Base-by-base conservation (phyloP, 92 coral and sea anemone species). In the Phenganax marumi region DNA sequence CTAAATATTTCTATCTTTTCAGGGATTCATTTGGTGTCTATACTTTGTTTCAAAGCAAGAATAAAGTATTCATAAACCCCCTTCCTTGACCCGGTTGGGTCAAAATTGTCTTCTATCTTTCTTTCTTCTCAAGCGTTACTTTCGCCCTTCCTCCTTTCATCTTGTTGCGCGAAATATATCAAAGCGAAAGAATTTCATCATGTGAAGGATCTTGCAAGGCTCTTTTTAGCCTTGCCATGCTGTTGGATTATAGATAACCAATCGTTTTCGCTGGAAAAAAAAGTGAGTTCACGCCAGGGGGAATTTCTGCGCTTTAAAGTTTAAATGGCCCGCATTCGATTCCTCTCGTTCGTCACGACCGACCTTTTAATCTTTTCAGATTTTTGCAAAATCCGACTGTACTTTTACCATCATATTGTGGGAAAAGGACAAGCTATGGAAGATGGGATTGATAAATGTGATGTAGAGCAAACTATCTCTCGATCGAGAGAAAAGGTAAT, bases 91-190 rank as follows among this genome's bases (percentile, higher is more conserved):
- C 43, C 39, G 52, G 54, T 78, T 9, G 72, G 18, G 43, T 10
- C 50, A 24, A 19, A 49, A 52, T 62, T 63, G 72, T 62, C 56
- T 78, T 78, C 24, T 61, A 46, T 78, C 61, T 78, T 62, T 58
- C 73, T 61, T 78, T 78, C 49, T 72, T 61, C 49, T 78, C 73
- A 72, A 61, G 83, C 71, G 83, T 61, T 57, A 61, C 71, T 50
- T 78, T 78, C 83, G 73, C 73, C 58, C 73, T 78, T 78, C 83
- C 73, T 78, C 60, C 83, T 43, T 78, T 78, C 26, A 78, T 78
- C 83, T 68, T 48, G 58, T 78, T 78, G 10, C 46, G 61, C 49
- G 50, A n/a, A 10, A n/a, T 8, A 43, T 7, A 17, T 19, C 26
- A 61, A 63, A 43, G 62, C 10, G 53, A 22, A 18, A 23, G 33